Conservation (phyloP, 2,113 vertebrate species). For the Apaloderma vittatum region DNA sequence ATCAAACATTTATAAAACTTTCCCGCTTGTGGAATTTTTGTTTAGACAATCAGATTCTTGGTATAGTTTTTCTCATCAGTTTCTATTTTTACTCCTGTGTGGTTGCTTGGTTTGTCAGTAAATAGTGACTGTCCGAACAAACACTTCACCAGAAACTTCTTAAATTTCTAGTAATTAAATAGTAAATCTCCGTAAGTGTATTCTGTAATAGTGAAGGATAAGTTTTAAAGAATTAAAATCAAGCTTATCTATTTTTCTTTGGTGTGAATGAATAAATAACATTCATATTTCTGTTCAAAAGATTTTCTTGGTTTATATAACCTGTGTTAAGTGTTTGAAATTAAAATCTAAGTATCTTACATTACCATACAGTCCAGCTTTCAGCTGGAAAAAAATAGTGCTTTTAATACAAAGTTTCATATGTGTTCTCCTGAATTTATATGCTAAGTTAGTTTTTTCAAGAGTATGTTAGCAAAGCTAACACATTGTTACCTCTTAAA, state of each 20-base stretch:
- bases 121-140: neutral
- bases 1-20: conserved; percentile 45
- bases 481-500: neutral
- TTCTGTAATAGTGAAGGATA: neutral
- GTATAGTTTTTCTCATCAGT: conserved; percentile 3
- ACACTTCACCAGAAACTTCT: conserved; percentile 2
- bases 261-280: neutral
- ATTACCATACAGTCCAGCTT: neutral
- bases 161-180: neutral
- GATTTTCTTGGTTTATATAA: neutral
- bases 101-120: conserved; percentile 4
- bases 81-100: conserved; percentile 31
- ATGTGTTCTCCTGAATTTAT: neutral
- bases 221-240: neutral
- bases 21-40: conserved; percentile 28
- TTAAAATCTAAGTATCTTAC: neutral
- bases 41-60: conserved; percentile 39
- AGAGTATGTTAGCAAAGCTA: neutral
- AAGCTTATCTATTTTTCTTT: neutral
- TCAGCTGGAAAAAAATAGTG: neutral
- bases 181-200: neutral
- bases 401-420: neutral
- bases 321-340: neutral
- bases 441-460: neutral
- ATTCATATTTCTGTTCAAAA: neutral